phyloP scores from a whole-genome alignment of 2,888 invertebrate genomes.

The Bombyx huttoni region DNA sequence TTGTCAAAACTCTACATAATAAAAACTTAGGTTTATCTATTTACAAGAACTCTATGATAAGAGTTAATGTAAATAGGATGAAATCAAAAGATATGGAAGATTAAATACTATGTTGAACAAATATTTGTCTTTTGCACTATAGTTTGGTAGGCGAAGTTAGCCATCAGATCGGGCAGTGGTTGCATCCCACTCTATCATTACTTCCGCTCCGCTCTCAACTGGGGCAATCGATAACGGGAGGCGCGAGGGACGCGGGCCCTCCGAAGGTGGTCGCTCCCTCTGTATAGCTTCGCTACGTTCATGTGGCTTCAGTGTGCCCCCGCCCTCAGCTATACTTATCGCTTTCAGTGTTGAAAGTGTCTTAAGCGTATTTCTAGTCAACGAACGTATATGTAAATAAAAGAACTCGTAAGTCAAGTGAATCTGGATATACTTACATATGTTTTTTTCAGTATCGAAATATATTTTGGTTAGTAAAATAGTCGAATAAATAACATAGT shows the following conservation, averaged over 20 bases:
- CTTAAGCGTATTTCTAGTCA: neutral
- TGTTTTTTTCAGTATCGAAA: too few species aligned
- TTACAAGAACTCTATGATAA: conserved; percentile 7
- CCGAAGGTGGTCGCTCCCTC: conserved; percentile 29
- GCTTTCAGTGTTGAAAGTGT: conserved; percentile 10
- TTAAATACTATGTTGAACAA: conserved; percentile 56
- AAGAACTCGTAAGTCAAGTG: neutral
- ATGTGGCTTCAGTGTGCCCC: conserved; percentile 57
- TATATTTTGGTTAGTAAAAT: too few species aligned
- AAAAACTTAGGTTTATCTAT: neutral
- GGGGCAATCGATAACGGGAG: conserved; percentile 76
- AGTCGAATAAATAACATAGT: too few species aligned
- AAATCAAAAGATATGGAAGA: conserved; percentile 38
- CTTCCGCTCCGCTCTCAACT: conserved; percentile 74
- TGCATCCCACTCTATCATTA: conserved; percentile 70
- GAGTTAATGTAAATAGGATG: conserved; percentile 25
- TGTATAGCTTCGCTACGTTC: conserved; percentile 53
- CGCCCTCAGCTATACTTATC: conserved; percentile 20
- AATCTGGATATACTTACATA: too few species aligned
- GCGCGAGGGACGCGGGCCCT: conserved; percentile 26
- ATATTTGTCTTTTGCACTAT: conserved; percentile 64
- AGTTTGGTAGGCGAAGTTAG: conserved; percentile 50
- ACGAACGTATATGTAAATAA: neutral
- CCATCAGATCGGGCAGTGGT: conserved; percentile 62
- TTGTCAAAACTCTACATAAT: neutral